These are phyloP conservation scores for Rhea pennata DNA, from an alignment of 2,113 vertebrate genomes.

Conservation along the genomic window DNA sequence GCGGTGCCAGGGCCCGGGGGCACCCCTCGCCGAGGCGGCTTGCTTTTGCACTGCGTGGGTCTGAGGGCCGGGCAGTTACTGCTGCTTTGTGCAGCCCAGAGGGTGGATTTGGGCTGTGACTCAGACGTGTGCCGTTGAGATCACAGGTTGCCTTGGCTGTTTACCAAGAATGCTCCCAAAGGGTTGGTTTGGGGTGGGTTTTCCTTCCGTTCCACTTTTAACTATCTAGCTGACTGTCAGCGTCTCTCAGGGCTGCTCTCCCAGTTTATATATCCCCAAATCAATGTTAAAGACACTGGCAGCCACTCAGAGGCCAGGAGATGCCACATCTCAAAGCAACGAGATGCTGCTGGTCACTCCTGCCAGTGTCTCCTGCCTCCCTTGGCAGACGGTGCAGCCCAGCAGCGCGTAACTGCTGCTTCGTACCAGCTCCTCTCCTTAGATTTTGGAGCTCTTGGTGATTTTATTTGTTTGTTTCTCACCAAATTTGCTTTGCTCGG, in stretches of 20 bases:
- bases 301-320: too few relatives aligned
- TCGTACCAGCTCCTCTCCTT: not conserved
- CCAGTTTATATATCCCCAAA: not conserved
- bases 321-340: not conserved
- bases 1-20: not conserved
- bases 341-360: not conserved
- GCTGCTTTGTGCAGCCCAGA: not conserved
- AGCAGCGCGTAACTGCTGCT: not conserved
- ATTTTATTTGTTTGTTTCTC: not conserved
- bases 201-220: not conserved
- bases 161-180: not conserved
- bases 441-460: not conserved
- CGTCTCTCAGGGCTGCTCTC: not conserved
- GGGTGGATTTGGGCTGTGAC: not conserved
- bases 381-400: not conserved
- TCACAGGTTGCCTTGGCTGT: not conserved
- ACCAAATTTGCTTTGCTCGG: not conserved
- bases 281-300: accelerated
- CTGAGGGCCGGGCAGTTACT: not conserved
- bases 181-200: not conserved
- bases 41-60: not conserved
- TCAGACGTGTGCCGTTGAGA: not conserved
- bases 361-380: not conserved
- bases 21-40: accelerated
- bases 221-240: not conserved